phyloP scores from a whole-genome alignment of 2,113 vertebrate species.

The Himantopus leucocephalus region DNA sequence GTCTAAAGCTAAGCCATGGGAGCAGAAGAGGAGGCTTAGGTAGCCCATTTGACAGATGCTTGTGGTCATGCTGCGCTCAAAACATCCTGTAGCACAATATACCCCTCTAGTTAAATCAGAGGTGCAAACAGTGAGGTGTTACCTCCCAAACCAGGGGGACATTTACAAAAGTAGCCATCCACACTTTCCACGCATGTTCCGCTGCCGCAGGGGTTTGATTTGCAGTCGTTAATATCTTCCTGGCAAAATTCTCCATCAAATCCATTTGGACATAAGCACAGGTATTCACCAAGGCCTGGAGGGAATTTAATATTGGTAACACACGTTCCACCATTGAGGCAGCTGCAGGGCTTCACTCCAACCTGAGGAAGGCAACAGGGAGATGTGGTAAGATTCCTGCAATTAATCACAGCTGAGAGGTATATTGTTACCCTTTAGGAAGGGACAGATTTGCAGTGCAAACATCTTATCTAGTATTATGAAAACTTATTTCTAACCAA shows the following conservation, averaged over 20 bases:
- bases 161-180: constrained; percentile 23
- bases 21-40: background rate
- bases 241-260: constrained; percentile 73
- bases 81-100: background rate
- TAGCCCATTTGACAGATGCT: background rate
- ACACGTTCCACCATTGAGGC: constrained; percentile 71
- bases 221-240: constrained; percentile 65
- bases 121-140: background rate
- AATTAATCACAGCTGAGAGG: background rate
- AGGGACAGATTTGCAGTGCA: background rate
- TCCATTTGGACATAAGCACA: constrained; percentile 77
- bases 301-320: constrained; percentile 79
- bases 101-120: background rate
- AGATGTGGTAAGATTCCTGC: background rate
- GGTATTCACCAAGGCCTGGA: constrained; percentile 79
- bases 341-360: constrained; percentile 75
- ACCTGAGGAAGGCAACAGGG: constrained; percentile 68
- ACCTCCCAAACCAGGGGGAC: constrained; percentile 50
- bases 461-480: background rate
- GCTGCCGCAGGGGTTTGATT: background rate
- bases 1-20: background rate
- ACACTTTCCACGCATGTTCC: background rate
- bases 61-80: background rate
- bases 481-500: background rate
- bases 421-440: background rate